phyloP scores from a whole-genome alignment of 1,140 invertebrate species.

The Aricia agestis region DNA sequence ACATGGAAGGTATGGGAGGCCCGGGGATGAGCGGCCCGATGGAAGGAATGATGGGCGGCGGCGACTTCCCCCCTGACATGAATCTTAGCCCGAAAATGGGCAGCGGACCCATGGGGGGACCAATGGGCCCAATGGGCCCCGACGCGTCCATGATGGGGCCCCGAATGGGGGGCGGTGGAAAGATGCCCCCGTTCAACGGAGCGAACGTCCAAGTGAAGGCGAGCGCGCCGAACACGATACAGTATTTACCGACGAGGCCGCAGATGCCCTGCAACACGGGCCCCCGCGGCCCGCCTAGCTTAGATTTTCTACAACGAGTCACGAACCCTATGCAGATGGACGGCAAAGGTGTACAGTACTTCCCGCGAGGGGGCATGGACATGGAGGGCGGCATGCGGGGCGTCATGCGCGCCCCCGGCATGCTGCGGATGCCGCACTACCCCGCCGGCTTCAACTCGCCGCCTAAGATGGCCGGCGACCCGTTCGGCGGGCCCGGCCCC shows the following conservation, averaged over 20 bases:
- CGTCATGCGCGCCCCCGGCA: conserved; percentile 60
- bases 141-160: conserved; percentile 70
- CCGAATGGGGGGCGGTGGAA: conserved; percentile 74
- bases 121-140: conserved; percentile 70
- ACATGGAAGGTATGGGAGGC: conserved; percentile 76
- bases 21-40: conserved; percentile 70
- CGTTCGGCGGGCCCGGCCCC: conserved; percentile 53
- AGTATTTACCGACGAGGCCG: conserved; percentile 95
- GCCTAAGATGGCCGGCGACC: conserved; percentile 62
- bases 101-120: conserved; percentile 74
- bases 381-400: conserved; percentile 77
- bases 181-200: conserved; percentile 84
- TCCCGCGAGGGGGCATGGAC: conserved; percentile 77
- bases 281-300: conserved; percentile 88
- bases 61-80: conserved; percentile 77
- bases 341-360: conserved; percentile 85
- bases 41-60: conserved; percentile 71
- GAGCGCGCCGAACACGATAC: conserved; percentile 97
- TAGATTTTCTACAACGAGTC: conserved; percentile 94
- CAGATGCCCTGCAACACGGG: conserved; percentile 81
- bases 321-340: conserved; percentile 87
- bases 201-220: conserved; percentile 95
- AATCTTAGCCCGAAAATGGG: conserved; percentile 78
- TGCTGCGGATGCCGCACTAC: conserved; percentile 72
- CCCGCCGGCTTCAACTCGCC: conserved; percentile 67